Conservation (phyloP, 2,888 invertebrate genomes). For the Hanleya hanleyi region DNA sequence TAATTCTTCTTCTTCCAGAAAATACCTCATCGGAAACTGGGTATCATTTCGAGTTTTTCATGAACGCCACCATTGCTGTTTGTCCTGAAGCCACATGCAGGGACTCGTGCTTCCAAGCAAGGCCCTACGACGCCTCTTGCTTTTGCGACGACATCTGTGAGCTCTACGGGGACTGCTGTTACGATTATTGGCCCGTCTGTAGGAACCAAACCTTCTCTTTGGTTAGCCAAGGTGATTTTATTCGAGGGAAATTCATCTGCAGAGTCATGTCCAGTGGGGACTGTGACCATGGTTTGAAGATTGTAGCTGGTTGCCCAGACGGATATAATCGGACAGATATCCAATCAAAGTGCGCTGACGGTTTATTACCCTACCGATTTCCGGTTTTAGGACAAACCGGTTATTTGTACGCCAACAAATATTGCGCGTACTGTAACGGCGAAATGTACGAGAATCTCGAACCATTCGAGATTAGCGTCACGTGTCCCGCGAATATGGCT, state of each 20-base stretch:
- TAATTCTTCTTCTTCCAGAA: too few species aligned
- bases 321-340: neutral
- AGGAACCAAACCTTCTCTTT: neutral
- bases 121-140: neutral
- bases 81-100: neutral
- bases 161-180: neutral
- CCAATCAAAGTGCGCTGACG: neutral
- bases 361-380: neutral
- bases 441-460: neutral
- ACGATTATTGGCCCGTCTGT: neutral
- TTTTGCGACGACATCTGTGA: conserved; percentile 1
- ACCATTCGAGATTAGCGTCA: neutral
- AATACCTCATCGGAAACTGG: too few species aligned
- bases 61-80: neutral
- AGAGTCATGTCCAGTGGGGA: neutral
- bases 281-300: neutral
- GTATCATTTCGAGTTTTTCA: too few species aligned
- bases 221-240: neutral
- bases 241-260: neutral
- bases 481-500: neutral
- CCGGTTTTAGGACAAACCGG: neutral
- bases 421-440: neutral
- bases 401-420: neutral
- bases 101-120: neutral
- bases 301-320: neutral